Percentiles rank a stretch among this genome's conserved stretches.
Conservation (phyloP, 1,140 invertebrate genomes). For the Odontomachus brunneus region DNA sequence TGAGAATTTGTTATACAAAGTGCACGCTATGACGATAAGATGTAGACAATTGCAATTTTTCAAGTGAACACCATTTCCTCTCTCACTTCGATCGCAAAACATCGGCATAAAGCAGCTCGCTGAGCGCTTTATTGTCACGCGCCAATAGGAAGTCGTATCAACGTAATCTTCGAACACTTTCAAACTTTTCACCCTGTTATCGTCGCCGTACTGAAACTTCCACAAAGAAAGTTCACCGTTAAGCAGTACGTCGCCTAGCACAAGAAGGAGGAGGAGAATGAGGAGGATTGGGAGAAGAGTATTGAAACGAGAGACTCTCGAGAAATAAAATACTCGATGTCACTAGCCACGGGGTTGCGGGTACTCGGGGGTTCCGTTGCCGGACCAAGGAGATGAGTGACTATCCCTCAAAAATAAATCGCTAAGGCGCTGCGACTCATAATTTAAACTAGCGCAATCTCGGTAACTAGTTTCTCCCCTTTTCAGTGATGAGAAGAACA, state of each 20-base stretch:
- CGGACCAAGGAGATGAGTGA: not conserved
- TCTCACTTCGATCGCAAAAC: constrained; percentile 30
- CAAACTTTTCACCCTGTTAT: constrained; percentile 72
- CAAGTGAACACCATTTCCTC: not conserved
- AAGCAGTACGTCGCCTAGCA: constrained; percentile 43
- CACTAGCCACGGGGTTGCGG: constrained; percentile 52
- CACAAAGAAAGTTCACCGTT: constrained; percentile 62
- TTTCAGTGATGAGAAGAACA: constrained; percentile 57
- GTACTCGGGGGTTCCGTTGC: constrained; percentile 45
- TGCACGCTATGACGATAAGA: not conserved
- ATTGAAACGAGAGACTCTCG: constrained; percentile 61
- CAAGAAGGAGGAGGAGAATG: not conserved
- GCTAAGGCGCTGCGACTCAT: constrained; percentile 79
- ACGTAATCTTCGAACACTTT: constrained; percentile 57
- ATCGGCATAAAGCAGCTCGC: constrained; percentile 62
- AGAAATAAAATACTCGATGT: constrained; percentile 68
- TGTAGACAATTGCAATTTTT: constrained; percentile 47
- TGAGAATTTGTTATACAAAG: too few species aligned
- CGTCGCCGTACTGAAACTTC: constrained; percentile 53
- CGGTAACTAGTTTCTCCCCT: constrained; percentile 83
- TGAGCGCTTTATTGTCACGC: constrained; percentile 60
- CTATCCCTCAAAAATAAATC: constrained; percentile 82
- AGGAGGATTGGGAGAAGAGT: constrained; percentile 22
- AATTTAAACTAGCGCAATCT: constrained; percentile 85
- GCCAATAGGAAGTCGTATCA: constrained; percentile 66